Evolutionary conservation across 2,888 invertebrate genomes (phyloP), one percentile per base, ranked within the genome.

Genomic region (Melanophora roralis): DNA sequence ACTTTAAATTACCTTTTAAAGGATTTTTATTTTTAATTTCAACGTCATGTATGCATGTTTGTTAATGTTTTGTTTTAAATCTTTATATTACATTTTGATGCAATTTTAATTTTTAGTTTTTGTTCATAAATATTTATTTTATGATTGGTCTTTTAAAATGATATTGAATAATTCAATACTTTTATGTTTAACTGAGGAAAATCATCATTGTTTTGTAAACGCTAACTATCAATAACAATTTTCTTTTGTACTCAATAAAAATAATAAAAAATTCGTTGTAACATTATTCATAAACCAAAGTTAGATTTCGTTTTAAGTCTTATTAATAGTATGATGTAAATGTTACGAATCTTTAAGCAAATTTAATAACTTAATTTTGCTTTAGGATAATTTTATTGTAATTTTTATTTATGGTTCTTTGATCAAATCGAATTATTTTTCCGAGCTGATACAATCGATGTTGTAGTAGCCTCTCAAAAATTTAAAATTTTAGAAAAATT

Each of bases 141-240:
- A 47, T 47, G 11, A 49, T 19, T 47, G 14, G 4, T 2, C 43
- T 23, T 34, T 57, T 6, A 4, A 36, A 45, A 57, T 36, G 62
- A 76, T 81, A 83, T 83, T 83, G 84, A 82, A 83, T 76, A 83
- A 83, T 82, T 84, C 83, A 84, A 83, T 84, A 82, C 81, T 32
- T 14, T 60, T 32, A 21, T 49, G 69, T 53, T 7, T 34, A 53
- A 57, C 57, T 40, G 40, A 40, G 49, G 27, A 21, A 40, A 32
- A n/a, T n/a, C n/a, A n/a, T 8, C 6, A 19, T 43, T 21, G 47
- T 19, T 38, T 71, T 40, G n/a, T 16, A 38, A 53, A 43, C 2
- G 1, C 4, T 12, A 14, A 11, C 8, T 14, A 14, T 6, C 1
- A 19, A 1, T 34, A 16, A 47, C 14, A 57, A 47, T 47, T 7